These are phyloP conservation scores for Acronicta psi DNA, from an alignment of 2,888 invertebrate genomes.

Conservation along the genomic window DNA sequence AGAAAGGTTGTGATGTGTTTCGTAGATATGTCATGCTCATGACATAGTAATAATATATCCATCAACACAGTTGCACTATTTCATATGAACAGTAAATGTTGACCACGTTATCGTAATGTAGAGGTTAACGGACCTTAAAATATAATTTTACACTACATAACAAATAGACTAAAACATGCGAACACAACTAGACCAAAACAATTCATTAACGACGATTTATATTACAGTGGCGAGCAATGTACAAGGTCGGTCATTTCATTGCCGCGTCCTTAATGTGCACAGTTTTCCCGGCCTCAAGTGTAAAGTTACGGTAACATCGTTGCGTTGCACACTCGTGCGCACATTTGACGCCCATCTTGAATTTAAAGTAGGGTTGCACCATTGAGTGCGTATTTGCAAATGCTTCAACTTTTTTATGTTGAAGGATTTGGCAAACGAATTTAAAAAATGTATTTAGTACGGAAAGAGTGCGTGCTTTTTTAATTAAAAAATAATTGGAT, in stretches of 20 bases:
- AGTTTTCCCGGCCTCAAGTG: slow-evolving; percentile 52
- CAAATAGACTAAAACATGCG: slow-evolving; percentile 35
- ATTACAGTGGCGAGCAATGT: slow-evolving; percentile 51
- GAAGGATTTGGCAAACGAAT: slow-evolving; percentile 21
- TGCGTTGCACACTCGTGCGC: slow-evolving; percentile 32
- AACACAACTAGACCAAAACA: slow-evolving; percentile 18
- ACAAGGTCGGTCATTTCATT: slow-evolving; percentile 64
- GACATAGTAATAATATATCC: too few relatives aligned
- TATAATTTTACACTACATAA: slow-evolving; percentile 27
- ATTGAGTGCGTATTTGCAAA: slow-evolving; percentile 17
- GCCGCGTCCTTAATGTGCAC: slow-evolving; percentile 54
- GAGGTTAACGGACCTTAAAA: slow-evolving; percentile 16
- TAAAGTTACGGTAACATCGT: slow-evolving; percentile 47
- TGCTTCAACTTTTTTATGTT: slow-evolving; percentile 29
- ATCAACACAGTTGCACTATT: background rate
- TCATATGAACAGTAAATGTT: slow-evolving; percentile 19
- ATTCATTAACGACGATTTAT: slow-evolving; percentile 52
- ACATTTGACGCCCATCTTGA: slow-evolving; percentile 33
- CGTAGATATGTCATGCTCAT: too few relatives aligned
- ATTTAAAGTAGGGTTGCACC: slow-evolving; percentile 46
- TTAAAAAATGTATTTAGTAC: slow-evolving; percentile 17
- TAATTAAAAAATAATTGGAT: background rate
- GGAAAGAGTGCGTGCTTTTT: background rate
- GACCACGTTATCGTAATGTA: slow-evolving; percentile 25
- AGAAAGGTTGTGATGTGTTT: too few relatives aligned